Evolutionary conservation across 2,113 vertebrate genomes (phyloP), one percentile per base, ranked within the genome.

Genomic region (Callospermophilus lateralis): DNA sequence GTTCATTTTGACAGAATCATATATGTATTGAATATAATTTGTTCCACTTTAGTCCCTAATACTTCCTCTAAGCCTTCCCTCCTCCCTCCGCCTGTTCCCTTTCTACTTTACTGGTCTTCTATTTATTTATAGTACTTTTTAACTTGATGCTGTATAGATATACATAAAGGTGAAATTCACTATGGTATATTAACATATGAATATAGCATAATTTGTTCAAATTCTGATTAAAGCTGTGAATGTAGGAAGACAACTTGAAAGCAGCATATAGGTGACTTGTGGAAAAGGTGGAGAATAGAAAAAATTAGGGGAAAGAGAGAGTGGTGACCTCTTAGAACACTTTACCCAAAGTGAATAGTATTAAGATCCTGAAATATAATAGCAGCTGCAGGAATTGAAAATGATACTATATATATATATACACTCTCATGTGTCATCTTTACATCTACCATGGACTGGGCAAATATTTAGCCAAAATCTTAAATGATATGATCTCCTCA

Each of bases 381-480:
- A 76, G 58, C 1, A 61, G 22, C 26, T 51, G 51, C 28, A 20
- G 79, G 20, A 96, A 80, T 61, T 61, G 32, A 89, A 84, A 92
- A 81, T 73, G n/a, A 92, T 74, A 37, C 28, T 37, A 91, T 48
- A 73, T 84, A 55, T 72, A 65, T 39, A 95, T 34, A 53, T 61
- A 51, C n/a, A n/a, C n/a, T n/a, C 10, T 67, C 20, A 80, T 89
- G 11, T 80, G 79, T 85, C 20, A 55, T 48, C 37, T 58, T 79
- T 95, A 70, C 4, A 85, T 74, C 16, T 85, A 68, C 45, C 65
- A 67, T 51, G 45, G 7, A 89, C 26, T 80, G 8, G 73, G 34
- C 11, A 96, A 90, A 90, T 85, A 89, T 78, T 51, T 93, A 86
- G 37, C 55, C 55, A 68, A 20, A 63, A 30, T 79, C 37, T 80